Percentiles rank a stretch among this genome's conserved stretches.
Evolutionary conservation across 1,140 invertebrate species (phyloP).

Genomic region (Nomia melanderi): DNA sequence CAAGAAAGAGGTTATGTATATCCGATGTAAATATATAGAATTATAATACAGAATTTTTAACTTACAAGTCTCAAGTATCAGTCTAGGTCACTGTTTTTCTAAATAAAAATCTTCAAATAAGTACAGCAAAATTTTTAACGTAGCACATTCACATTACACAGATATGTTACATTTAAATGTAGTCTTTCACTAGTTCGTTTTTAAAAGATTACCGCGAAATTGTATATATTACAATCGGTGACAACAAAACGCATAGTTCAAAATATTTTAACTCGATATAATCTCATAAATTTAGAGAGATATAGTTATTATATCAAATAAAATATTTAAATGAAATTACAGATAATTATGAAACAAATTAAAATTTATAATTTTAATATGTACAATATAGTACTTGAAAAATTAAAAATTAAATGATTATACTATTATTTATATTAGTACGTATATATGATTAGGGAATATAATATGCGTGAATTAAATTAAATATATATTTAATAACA

Average conservation of each 20-base stretch:
- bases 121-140: background rate
- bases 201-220: constrained; percentile 40
- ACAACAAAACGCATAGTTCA: background rate
- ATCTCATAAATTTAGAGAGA: too few relatives aligned
- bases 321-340: background rate
- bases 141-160: background rate
- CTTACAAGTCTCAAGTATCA: background rate
- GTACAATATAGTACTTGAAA: background rate
- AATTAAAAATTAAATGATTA: background rate
- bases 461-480: background rate
- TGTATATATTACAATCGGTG: too few relatives aligned
- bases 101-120: background rate
- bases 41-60: constrained; percentile 8
- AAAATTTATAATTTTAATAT: background rate
- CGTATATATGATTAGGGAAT: background rate
- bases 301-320: background rate
- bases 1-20: constrained; percentile 33
- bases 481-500: background rate
- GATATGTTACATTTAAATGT: background rate
- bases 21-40: background rate
- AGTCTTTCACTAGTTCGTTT: background rate
- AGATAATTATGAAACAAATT: background rate
- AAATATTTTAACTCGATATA: background rate
- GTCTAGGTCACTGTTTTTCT: background rate
- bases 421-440: background rate